Evolutionary conservation across 2,113 vertebrate species (phyloP).

Genomic region (Xiphorhynchus elegans): DNA sequence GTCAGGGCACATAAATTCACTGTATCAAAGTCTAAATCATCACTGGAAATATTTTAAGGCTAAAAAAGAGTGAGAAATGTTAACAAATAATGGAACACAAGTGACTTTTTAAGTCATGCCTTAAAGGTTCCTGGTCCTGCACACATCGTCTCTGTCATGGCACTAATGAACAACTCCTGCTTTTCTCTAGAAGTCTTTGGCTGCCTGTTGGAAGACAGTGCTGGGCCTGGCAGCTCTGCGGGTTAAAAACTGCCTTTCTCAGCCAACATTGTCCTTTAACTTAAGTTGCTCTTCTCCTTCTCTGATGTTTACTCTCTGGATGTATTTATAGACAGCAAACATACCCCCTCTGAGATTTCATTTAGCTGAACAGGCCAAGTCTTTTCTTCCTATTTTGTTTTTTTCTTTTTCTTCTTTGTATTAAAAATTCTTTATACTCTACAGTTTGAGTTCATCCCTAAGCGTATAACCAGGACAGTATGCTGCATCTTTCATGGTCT

Average conservation of each 20-base stretch:
- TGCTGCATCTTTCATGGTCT: neutral
- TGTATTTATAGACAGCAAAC: slow-evolving; percentile 3
- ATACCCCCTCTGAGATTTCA: neutral
- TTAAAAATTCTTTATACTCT: neutral
- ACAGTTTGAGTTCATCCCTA: neutral
- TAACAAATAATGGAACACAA: neutral
- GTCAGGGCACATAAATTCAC: neutral
- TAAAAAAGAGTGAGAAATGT: neutral
- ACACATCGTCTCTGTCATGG: neutral
- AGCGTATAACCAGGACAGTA: neutral
- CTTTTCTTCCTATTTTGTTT: fast-evolving
- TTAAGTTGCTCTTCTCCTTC: slow-evolving; percentile 3
- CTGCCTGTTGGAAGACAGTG: neutral
- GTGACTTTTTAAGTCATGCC: neutral
- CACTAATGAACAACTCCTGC: neutral
- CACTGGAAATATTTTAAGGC: neutral
- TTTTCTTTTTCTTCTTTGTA: neutral
- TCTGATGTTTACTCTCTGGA: slow-evolving; percentile 18
- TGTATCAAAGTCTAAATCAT: neutral
- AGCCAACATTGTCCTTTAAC: neutral
- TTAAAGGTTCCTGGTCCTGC: neutral
- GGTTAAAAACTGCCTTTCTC: neutral
- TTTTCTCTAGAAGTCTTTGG: neutral
- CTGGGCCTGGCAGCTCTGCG: neutral
- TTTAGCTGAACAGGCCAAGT: neutral